Evolutionary conservation across 23 tunicate species (phyloP).

Genomic region (Aplidium turbinatum): DNA sequence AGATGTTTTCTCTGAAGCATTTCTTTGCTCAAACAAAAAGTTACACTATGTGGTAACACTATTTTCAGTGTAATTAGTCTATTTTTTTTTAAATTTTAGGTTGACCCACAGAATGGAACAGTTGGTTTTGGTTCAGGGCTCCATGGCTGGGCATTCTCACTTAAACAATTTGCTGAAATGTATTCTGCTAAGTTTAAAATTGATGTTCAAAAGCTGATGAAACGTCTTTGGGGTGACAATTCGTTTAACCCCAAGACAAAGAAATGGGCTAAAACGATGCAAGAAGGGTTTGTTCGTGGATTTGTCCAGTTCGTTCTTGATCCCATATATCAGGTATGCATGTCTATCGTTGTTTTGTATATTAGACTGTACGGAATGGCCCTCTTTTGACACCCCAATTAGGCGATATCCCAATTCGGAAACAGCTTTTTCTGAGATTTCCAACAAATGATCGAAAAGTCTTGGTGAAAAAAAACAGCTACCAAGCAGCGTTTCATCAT

Average conservation of each 20-base stretch:
- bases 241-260: slow-evolving; percentile 77
- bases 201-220: slow-evolving; percentile 79
- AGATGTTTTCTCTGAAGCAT: too few species aligned
- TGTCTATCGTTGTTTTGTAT: too few species aligned
- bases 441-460: too few species aligned
- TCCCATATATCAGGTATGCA: slow-evolving; percentile 88
- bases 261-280: slow-evolving; percentile 73
- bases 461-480: too few species aligned
- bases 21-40: too few species aligned
- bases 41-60: too few species aligned
- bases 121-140: slow-evolving; percentile 99
- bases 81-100: slow-evolving; percentile 26
- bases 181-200: slow-evolving; percentile 77
- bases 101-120: slow-evolving; percentile 82
- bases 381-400: too few species aligned
- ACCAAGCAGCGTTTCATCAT: too few species aligned
- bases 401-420: too few species aligned
- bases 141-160: slow-evolving; percentile 98
- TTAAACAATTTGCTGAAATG: slow-evolving; percentile 97
- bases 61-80: background rate
- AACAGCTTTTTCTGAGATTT: too few species aligned
- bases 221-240: slow-evolving; percentile 90
- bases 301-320: slow-evolving; percentile 70
- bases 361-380: too few species aligned
- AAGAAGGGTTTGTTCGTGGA: slow-evolving; percentile 50